Percentiles rank a stretch among this genome's conserved stretches.
Conservation (phyloP, 2,888 invertebrate species). For the Ischnus inquisitorius region DNA sequence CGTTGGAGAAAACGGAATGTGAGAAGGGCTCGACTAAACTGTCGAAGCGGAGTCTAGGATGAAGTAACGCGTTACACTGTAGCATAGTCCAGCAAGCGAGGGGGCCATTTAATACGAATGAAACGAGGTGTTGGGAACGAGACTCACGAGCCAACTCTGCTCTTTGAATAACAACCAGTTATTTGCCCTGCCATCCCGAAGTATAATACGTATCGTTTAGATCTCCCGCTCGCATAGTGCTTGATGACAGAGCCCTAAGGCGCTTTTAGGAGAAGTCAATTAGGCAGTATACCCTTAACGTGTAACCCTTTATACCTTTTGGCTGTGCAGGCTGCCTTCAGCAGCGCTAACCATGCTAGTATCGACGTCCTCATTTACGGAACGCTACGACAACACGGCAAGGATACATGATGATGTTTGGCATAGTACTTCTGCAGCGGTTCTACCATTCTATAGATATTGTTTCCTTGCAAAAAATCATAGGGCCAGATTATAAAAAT, state of each 20-base stretch:
- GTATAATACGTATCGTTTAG: conserved; percentile 71
- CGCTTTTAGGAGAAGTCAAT: not conserved
- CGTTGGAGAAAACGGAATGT: not conserved
- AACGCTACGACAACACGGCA: not conserved
- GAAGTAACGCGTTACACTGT: not conserved
- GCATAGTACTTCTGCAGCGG: too few relatives aligned
- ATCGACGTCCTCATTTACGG: not conserved
- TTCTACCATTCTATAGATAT: too few relatives aligned
- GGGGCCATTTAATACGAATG: conserved; percentile 76
- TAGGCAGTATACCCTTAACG: not conserved
- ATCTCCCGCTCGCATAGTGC: conserved; percentile 8
- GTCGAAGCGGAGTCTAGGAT: not conserved
- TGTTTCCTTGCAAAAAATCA: not conserved
- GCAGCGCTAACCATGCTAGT: not conserved
- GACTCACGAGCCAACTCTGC: conserved; percentile 47
- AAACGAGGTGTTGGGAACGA: conserved; percentile 76
- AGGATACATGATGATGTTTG: conserved; percentile 4
- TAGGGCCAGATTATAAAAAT: too few relatives aligned
- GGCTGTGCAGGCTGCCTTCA: not conserved
- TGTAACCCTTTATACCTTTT: not conserved
- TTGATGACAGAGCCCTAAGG: not conserved
- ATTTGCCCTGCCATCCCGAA: conserved; percentile 73
- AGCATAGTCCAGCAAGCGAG: conserved; percentile 22
- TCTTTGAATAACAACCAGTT: conserved; percentile 70
- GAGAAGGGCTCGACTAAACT: conserved; percentile 7